Base-by-base conservation (phyloP, 30 jellyfish, hydroid and myxozoan species). In the Sanderia malayensis region DNA sequence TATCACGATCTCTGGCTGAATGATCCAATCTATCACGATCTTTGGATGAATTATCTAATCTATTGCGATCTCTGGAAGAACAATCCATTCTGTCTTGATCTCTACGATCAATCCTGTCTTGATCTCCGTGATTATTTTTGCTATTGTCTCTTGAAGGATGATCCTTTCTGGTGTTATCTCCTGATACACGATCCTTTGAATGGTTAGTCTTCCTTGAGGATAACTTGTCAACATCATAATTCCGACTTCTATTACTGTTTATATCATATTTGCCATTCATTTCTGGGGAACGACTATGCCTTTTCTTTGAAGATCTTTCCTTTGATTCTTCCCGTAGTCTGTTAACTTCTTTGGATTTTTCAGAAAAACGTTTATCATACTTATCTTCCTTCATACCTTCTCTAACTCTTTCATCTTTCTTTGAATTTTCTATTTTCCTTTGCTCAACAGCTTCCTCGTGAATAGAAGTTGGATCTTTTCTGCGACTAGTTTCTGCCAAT, bases 401-500 rank as follows among this genome's bases (percentile, higher is more conserved):
- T 31, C 41, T 63, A 15, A 58, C 65, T 53, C 22, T 72, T 80
- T 11, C 25, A 45, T 31, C 31, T 70, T 19, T 62, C 65, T 49
- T 31, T 70, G 24, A 18, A 23, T 70, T 30, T 15, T 28, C 61
- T 37, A 66, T 66, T 69, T 30, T 28, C 61, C 28, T 66, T 37
- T 20, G 20, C 13, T 29, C 37, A 29, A 17, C 24, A 20, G n/a
- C 22, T 66, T 30, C 25, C 22, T 6, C 80, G 23, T n/a, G 27
- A 49, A 4, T 18, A 19, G 18, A 24, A 24, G 6, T 19, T 49
- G 23, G 31, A 32, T 52, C 61, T 21, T 2, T 47, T 24, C 22
- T 46, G 13, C 33, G 34, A 27, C 65, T 37, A 18, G 93, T 71
- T 64, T 79, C 94, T 71, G 73, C 98, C 18, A 90, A 79, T 61